These are phyloP conservation scores for Nesidiocoris tenuis DNA, from an alignment of 2,888 invertebrate genomes.

Conservation along the genomic window DNA sequence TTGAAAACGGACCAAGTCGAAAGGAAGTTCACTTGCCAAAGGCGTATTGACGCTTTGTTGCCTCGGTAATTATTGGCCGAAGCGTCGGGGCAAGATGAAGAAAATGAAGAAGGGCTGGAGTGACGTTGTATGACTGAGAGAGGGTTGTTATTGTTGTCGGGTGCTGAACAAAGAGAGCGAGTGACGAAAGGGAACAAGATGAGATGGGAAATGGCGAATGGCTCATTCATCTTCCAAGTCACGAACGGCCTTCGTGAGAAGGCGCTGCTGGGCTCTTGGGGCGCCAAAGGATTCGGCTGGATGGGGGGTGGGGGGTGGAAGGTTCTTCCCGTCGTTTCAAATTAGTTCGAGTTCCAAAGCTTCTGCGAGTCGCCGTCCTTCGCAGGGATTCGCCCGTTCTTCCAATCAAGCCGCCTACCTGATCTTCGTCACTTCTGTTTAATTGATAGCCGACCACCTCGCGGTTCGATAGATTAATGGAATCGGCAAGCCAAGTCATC, in stretches of 20 bases:
- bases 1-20: neutral
- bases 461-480: neutral
- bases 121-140: too few relatives aligned
- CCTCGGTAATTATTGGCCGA: neutral
- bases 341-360: neutral
- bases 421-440: too few relatives aligned
- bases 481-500: neutral
- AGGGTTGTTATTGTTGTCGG: neutral
- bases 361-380: neutral
- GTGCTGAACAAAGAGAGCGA: neutral
- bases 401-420: neutral
- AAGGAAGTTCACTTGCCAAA: neutral
- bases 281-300: neutral
- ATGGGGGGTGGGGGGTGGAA: neutral
- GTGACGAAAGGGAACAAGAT: too few relatives aligned
- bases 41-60: neutral
- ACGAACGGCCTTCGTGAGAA: neutral
- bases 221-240: neutral
- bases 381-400: neutral
- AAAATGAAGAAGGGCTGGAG: neutral
- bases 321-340: neutral
- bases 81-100: neutral
- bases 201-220: neutral
- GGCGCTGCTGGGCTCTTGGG: neutral
- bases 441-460: neutral